These are phyloP conservation scores for Exocentrus adspersus DNA, from an alignment of 2,888 invertebrate genomes.

Conservation along the genomic window DNA sequence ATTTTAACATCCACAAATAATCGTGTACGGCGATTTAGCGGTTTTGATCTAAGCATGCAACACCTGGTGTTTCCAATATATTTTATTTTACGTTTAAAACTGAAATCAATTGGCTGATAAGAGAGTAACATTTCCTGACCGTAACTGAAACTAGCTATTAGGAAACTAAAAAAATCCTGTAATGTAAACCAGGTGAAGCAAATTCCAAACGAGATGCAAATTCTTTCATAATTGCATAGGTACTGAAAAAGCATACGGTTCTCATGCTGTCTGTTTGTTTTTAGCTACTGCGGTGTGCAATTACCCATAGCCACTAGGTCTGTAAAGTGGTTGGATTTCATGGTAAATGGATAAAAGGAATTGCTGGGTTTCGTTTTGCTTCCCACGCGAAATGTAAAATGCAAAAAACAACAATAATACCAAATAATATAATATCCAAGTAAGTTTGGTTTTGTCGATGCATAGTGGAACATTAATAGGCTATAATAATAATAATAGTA, in stretches of 20 bases:
- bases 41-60: not conserved
- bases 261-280: not conserved
- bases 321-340: not conserved
- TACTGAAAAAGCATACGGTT: not conserved
- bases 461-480: too few species aligned
- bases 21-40: not conserved
- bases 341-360: not conserved
- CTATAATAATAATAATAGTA: too few species aligned
- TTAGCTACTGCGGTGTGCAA: not conserved
- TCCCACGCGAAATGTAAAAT: not conserved
- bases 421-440: too few species aligned
- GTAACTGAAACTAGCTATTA: too few species aligned
- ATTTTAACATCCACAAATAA: not conserved
- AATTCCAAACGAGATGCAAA: not conserved
- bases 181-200: too few species aligned
- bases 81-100: too few species aligned
- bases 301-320: not conserved
- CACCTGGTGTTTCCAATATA: too few species aligned
- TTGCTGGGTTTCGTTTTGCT: not conserved
- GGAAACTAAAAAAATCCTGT: too few species aligned
- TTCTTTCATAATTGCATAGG: not conserved
- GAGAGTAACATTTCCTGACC: too few species aligned
- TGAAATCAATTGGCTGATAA: too few species aligned
- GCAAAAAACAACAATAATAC: too few species aligned
- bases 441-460: too few species aligned